These are phyloP conservation scores for Lophius americanus DNA, from an alignment of 2,797 vertebrate species.

Conservation along the genomic window DNA sequence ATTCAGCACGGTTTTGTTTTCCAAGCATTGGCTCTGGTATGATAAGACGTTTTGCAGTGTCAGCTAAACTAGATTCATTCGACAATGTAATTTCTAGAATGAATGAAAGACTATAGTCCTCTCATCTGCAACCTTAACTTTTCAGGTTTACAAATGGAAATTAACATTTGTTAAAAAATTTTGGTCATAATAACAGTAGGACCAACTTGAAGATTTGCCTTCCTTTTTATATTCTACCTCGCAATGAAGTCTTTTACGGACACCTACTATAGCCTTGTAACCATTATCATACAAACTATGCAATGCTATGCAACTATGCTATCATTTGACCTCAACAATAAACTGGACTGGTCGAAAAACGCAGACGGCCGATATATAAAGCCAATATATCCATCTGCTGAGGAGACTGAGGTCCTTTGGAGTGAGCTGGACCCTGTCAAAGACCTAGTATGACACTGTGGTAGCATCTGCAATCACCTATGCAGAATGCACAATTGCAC, in stretches of 20 bases:
- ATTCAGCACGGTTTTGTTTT: neutral
- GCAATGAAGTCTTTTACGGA: neutral
- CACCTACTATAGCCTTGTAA: neutral
- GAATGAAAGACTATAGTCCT: neutral
- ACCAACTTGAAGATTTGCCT: neutral
- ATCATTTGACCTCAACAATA: too few species aligned
- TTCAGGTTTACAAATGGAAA: neutral
- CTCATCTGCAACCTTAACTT: neutral
- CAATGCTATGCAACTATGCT: too few species aligned
- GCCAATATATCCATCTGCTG: too few species aligned
- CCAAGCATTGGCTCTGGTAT: neutral
- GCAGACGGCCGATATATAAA: too few species aligned
- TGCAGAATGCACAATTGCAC: neutral
- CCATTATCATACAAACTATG: neutral
- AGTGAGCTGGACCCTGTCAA: too few species aligned
- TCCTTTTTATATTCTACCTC: neutral
- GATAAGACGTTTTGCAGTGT: neutral
- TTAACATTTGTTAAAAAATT: neutral
- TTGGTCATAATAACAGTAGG: neutral
- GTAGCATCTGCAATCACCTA: too few species aligned
- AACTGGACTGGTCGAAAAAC: too few species aligned
- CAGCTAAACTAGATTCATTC: neutral
- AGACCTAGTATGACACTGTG: too few species aligned
- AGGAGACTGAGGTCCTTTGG: too few species aligned
- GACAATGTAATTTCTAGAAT: too few species aligned